A percentile compares a stretch with the other conserved stretches of the same genome.
Conservation (phyloP, 2,797 vertebrate species). For the Malacoctenus gilli region DNA sequence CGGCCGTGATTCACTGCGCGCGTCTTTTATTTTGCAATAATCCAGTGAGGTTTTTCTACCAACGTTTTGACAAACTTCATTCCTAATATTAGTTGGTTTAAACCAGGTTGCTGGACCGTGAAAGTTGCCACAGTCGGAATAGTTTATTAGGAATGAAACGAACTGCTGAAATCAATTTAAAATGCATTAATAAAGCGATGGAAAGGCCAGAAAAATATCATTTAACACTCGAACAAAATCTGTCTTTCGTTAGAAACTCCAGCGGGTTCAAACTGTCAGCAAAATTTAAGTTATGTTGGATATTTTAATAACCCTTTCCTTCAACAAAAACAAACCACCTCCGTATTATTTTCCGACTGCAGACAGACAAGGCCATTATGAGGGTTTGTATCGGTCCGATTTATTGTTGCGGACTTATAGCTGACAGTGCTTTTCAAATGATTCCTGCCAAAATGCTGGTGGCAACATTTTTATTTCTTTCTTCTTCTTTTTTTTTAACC, state of each 20-base stretch:
- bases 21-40: background rate
- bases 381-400: conserved; percentile 24
- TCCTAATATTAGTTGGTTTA: background rate
- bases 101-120: background rate
- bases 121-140: background rate
- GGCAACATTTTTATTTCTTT: background rate
- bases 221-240: conserved; percentile 2
- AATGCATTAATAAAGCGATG: no score
- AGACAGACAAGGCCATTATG: conserved; percentile 36
- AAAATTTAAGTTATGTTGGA: conserved; percentile 30
- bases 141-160: no score
- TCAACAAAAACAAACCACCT: conserved; percentile 11
- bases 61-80: background rate
- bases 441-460: background rate
- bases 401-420: conserved; percentile 16
- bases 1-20: background rate
- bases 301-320: conserved; percentile 22
- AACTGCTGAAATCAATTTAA: background rate
- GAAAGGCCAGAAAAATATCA: background rate
- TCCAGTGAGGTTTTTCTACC: background rate
- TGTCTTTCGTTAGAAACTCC: conserved; percentile 7
- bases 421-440: conserved; percentile 7
- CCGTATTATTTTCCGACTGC: conserved; percentile 37
- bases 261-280: conserved; percentile 24
- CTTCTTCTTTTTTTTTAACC: background rate